A percentile compares a stretch with the other conserved stretches of the same genome.
Evolutionary conservation across 1,140 invertebrate species (phyloP).

Genomic region (Brachionus rotundiformis): DNA sequence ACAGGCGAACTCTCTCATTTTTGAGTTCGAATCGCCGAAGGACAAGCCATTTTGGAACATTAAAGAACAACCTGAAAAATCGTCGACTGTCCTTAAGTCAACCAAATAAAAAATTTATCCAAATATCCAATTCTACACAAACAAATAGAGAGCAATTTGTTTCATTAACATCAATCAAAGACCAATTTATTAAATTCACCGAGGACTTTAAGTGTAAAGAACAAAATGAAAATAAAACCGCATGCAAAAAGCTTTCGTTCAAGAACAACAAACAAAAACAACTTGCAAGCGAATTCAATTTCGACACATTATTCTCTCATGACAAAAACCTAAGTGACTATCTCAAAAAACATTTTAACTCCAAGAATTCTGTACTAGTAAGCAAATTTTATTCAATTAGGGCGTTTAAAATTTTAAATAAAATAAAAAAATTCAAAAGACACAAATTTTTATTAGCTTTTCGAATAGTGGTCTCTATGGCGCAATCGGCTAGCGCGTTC

Average conservation of each 20-base stretch:
- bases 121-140: background rate
- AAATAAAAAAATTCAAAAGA: background rate
- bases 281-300: conserved; percentile 13
- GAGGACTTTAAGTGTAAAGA: background rate
- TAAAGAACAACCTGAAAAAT: conserved; percentile 15
- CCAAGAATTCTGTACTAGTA: background rate
- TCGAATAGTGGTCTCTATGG: conserved; percentile 26
- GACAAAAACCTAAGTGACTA: conserved; percentile 6
- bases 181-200: background rate
- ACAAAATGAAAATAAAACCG: background rate
- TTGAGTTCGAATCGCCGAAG: background rate
- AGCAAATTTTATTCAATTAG: background rate
- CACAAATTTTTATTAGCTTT: background rate
- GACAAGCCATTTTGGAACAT: background rate
- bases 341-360: conserved; percentile 30
- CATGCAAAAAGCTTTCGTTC: background rate
- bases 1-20: conserved; percentile 24
- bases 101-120: conserved; percentile 10
- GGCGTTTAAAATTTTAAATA: background rate
- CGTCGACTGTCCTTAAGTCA: conserved; percentile 13
- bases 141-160: background rate
- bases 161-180: conserved; percentile 26
- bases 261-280: conserved; percentile 32
- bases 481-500: conserved; percentile 46
- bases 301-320: conserved; percentile 24